These are phyloP conservation scores for Heloderma charlesbogerti DNA, from an alignment of 2,113 vertebrate species.

Conservation along the genomic window DNA sequence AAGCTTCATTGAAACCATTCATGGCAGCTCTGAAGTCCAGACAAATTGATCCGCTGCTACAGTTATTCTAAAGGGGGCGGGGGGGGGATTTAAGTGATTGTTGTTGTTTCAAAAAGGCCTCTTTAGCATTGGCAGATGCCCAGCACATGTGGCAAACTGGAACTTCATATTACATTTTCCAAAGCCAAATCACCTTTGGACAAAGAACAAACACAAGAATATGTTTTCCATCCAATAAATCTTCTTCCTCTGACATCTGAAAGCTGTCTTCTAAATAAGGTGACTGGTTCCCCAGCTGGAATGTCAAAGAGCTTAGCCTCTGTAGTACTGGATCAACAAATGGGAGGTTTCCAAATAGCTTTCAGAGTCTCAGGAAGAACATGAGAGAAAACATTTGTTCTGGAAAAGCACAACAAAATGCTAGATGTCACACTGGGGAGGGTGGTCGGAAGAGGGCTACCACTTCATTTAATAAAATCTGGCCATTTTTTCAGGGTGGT, in stretches of 20 bases:
- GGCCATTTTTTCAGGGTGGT: neutral
- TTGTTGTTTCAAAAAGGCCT: neutral
- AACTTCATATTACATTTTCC: constrained; percentile 2
- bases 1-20: neutral
- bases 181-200: constrained; percentile 10
- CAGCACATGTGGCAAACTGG: neutral
- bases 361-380: neutral
- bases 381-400: neutral
- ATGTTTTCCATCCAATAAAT: neutral
- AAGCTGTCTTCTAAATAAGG: neutral
- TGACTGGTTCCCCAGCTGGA: neutral
- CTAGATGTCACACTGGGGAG: neutral
- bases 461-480: neutral
- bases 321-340: neutral
- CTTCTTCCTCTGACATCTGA: neutral
- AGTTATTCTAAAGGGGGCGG: neutral
- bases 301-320: neutral
- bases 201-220: neutral
- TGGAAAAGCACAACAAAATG: neutral
- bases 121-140: constrained; percentile 14
- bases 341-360: neutral
- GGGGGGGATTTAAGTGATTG: neutral
- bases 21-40: neutral
- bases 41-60: neutral
- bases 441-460: neutral